Evolutionary conservation across 2,113 vertebrate species (phyloP), one percentile per base, ranked within the genome.

Genomic region (Setophaga petechia): DNA sequence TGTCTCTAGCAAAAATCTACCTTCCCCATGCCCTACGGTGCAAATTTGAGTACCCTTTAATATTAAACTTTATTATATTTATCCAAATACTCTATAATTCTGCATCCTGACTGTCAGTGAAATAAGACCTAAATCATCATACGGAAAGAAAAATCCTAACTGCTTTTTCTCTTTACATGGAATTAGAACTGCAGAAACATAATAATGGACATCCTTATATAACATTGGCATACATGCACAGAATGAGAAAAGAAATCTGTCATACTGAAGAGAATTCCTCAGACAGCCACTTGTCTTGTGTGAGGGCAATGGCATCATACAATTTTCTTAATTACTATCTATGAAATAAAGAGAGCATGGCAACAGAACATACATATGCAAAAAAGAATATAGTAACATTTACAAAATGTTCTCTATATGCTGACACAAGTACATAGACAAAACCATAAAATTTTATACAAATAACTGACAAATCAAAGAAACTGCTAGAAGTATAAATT

Each of bases 401-500:
- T 95, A 84, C 1, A 3, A 75, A 93, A 80, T 41, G 5, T 74
- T 85, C 76, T 88, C 52, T 79, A 24, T 16, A 5, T 61, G 15
- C 54, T 79, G 47, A 28, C 25, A 90, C 15, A 72, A 67, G 11
- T 33, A 28, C 20, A 41, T 71, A 51, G 27, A 73, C 24, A 88
- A n/a, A 75, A 39, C 23, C 43, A 37, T 67, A 58, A 95, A 90
- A 84, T 47, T 17, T 87, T 73, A 94, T 91, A 77, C 33, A 85
- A 69, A 91, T 93, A 93, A 84, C 15, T 71, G 61, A 90, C 68
- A 95, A 97, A 94, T 92, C 59, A 93, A 80, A 52, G 27, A 94
- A 94, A 90, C 19, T n/a, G 19, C 46, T 77, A n/a, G 43, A 93
- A 95, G 35, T 93, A 94, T 89, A 93, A 76, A 95, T 21, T 85